These are phyloP conservation scores for Iselma pallidipennis DNA, from an alignment of 2,888 invertebrate genomes.

Conservation along the genomic window DNA sequence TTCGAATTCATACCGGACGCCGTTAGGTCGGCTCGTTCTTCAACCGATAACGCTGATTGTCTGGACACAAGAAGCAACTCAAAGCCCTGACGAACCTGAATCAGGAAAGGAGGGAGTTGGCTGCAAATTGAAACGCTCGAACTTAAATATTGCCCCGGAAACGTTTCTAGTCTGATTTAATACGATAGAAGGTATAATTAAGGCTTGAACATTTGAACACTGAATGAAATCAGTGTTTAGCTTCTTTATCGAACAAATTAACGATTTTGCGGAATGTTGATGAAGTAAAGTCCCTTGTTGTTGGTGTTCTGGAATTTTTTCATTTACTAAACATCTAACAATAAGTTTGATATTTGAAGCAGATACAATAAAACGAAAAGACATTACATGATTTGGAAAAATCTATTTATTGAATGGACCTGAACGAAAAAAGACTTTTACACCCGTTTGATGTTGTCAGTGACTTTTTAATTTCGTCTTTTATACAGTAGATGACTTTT, in stretches of 20 bases:
- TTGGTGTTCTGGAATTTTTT: background rate
- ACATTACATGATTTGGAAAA: background rate
- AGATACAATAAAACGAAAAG: no score
- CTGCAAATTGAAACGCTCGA: background rate
- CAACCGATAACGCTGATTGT: background rate
- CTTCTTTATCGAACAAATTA: background rate
- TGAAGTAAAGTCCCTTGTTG: background rate
- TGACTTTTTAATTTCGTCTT: constrained; percentile 10
- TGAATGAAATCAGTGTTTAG: background rate
- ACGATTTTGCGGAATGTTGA: background rate
- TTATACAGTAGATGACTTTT: constrained; percentile 20
- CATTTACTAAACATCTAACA: background rate
- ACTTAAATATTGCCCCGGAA: background rate
- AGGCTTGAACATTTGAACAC: background rate
- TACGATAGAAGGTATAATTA: background rate
- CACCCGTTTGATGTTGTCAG: background rate
- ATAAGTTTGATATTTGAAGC: no score
- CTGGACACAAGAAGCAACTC: background rate
- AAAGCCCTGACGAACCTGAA: background rate
- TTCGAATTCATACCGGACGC: background rate
- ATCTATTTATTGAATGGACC: background rate
- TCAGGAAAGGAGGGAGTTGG: background rate
- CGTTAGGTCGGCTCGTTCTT: background rate
- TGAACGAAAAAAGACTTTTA: background rate
- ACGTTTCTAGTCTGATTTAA: background rate